Percentiles rank a stretch among this genome's conserved stretches.
These are phyloP conservation scores for Rotaria sp. DNA, from an alignment of 2,888 invertebrate species.

Conservation along the genomic window DNA sequence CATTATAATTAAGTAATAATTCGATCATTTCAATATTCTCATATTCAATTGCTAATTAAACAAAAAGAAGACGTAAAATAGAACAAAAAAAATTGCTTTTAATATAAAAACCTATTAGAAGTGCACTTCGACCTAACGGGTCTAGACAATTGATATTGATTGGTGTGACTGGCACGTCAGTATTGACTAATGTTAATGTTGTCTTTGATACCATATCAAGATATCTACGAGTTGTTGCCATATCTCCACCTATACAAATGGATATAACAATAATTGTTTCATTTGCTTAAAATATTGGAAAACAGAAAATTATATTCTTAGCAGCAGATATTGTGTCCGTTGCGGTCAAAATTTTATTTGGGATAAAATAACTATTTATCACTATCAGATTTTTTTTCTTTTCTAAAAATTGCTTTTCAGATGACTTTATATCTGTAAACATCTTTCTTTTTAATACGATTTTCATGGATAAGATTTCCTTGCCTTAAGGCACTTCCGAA, in stretches of 20 bases:
- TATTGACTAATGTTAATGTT: neutral
- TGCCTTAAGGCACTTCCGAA: conserved; percentile 2
- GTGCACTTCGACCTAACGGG: conserved; percentile 77
- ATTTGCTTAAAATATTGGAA: neutral
- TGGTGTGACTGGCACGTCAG: conserved; percentile 38
- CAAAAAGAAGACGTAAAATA: neutral
- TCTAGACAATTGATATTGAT: conserved; percentile 84
- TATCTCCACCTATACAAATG: conserved; percentile 65
- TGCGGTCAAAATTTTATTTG: neutral
- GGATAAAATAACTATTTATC: neutral
- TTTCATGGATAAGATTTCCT: conserved; percentile 1
- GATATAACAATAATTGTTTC: neutral
- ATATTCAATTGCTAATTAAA: conserved; percentile 73
- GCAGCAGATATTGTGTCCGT: too few relatives aligned
- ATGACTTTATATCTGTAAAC: neutral
- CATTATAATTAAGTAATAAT: conserved; percentile 75
- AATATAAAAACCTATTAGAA: conserved; percentile 51
- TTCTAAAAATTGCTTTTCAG: neutral
- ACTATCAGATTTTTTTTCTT: neutral
- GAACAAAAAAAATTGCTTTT: neutral
- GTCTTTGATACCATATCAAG: conserved; percentile 43
- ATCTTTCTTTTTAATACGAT: neutral
- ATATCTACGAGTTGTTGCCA: conserved; percentile 68
- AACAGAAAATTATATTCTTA: neutral
- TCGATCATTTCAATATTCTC: conserved; percentile 94